Percentiles rank a stretch among this genome's conserved stretches.
phyloP scores from a whole-genome alignment of 2,888 invertebrate genomes.

The Acleris literana region DNA sequence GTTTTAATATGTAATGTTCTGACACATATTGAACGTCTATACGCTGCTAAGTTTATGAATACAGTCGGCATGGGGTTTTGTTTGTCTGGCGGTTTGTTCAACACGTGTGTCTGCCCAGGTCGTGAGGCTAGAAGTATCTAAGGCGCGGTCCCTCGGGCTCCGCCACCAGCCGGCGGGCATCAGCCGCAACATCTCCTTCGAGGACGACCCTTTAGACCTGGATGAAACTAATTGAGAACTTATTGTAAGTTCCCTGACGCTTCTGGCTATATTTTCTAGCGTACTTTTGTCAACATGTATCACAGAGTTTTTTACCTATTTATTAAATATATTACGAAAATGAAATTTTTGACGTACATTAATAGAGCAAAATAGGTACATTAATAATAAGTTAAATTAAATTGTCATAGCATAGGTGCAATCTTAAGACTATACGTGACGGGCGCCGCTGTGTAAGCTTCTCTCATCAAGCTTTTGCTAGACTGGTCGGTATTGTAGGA shows the following conservation, averaged over 20 bases:
- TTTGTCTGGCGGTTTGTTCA: neutral
- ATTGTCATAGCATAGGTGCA: too few relatives aligned
- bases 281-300: neutral
- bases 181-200: conserved; percentile 66
- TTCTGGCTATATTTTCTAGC: neutral
- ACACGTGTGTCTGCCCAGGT: conserved; percentile 74
- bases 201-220: conserved; percentile 73
- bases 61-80: conserved; percentile 6
- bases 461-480: too few relatives aligned
- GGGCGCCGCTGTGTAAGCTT: too few relatives aligned
- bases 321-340: neutral
- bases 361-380: neutral
- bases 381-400: too few relatives aligned
- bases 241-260: conserved; percentile 1
- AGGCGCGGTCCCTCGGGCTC: conserved; percentile 82
- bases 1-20: too few relatives aligned
- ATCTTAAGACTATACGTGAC: too few relatives aligned
- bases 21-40: too few relatives aligned
- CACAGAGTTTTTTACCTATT: neutral
- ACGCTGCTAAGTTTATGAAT: neutral
- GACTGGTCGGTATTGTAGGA: too few relatives aligned
- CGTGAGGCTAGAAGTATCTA: conserved; percentile 89
- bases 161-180: conserved; percentile 47
- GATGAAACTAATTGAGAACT: conserved; percentile 63
- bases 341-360: too few relatives aligned